Evolutionary conservation across 2,797 vertebrate genomes (phyloP), one percentile per base, ranked within the genome.

Genomic region (Gila robusta): DNA sequence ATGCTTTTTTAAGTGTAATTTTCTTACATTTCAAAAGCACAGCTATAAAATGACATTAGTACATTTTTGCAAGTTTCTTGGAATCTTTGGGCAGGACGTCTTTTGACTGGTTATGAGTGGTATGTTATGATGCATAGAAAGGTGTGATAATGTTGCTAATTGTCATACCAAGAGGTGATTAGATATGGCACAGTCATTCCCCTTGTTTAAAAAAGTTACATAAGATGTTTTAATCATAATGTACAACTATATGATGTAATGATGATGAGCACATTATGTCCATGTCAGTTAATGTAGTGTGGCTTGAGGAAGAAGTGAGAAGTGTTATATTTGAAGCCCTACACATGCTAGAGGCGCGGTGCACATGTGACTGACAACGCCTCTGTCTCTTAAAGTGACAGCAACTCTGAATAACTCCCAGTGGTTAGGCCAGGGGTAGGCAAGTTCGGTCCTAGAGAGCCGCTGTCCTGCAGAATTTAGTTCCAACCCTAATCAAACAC

Each of bases 301-400:
- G 16, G 26, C 19, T 0, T 32, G 11, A 32, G 37, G 5, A 11
- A 26, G 32, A 14, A 59, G 6, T 64, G 21, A 37, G 26, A 32
- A 49, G 2, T 81, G 32, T 54, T 54, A 9, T 37, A 37, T 37
- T 6, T n/a, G 7, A 73, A n/a, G 2, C n/a, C 5, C 8, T 16
- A 9, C 80, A 82, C 80, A 49, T 28, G 62, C 41, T 26, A 49
- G 17, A 82, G 73, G 52, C 41, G 10, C 1, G 26, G n/a, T 44
- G 17, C 71, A 54, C 76, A 87, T 17, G 86, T 80, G 76, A 84
- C 70, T 9, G n/a, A 52, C 52, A 49, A 71, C 74, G 74, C 76
- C 74, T 56, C 49, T 59, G 1, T 32, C 35, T 32, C 67, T 84
- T 74, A 83, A 83, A 87, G 54, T 17, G 80, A 54, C 54, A 70